phyloP scores from a whole-genome alignment of 2,888 invertebrate genomes.

The Dasysyrphus albostriatus region DNA sequence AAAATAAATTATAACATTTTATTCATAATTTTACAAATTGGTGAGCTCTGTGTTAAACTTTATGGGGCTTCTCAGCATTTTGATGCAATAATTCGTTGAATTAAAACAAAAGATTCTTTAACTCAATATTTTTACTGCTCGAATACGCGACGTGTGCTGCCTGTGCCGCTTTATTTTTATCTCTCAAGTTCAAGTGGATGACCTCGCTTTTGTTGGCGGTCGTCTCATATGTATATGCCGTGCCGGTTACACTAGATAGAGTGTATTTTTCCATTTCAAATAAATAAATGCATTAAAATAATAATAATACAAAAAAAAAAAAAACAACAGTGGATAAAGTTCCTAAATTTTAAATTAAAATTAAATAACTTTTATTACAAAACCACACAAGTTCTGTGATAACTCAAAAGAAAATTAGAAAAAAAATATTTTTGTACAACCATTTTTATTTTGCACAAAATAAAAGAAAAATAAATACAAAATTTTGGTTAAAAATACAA shows the following conservation, averaged over 20 bases:
- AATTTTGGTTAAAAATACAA: constrained; percentile 10
- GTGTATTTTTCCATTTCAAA: constrained; percentile 34
- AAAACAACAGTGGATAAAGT: constrained; percentile 43
- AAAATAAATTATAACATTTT: constrained; percentile 29
- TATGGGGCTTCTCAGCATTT: constrained; percentile 10
- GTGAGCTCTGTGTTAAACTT: constrained; percentile 27
- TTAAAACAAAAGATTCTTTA: constrained; percentile 38
- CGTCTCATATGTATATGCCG: constrained; percentile 24
- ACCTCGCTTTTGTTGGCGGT: constrained; percentile 73
- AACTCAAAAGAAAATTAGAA: constrained; percentile 2
- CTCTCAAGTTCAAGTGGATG: constrained; percentile 78
- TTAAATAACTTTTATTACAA: constrained; percentile 30
- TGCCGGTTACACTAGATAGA: constrained; percentile 57
- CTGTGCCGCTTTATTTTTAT: constrained; percentile 66
- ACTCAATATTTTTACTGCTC: constrained; percentile 28
- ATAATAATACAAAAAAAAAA: not conserved
- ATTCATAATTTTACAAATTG: constrained; percentile 20
- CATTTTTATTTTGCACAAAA: constrained; percentile 21
- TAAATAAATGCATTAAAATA: constrained; percentile 27
- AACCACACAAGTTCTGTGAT: constrained; percentile 58
- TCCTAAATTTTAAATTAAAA: constrained; percentile 42
- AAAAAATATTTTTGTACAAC: constrained; percentile 14
- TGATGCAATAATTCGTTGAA: constrained; percentile 43
- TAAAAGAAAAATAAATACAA: not conserved
- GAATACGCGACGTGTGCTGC: constrained; percentile 29